These are phyloP conservation scores for Bombus balteatus DNA, from an alignment of 1,140 invertebrate genomes.

Conservation along the genomic window DNA sequence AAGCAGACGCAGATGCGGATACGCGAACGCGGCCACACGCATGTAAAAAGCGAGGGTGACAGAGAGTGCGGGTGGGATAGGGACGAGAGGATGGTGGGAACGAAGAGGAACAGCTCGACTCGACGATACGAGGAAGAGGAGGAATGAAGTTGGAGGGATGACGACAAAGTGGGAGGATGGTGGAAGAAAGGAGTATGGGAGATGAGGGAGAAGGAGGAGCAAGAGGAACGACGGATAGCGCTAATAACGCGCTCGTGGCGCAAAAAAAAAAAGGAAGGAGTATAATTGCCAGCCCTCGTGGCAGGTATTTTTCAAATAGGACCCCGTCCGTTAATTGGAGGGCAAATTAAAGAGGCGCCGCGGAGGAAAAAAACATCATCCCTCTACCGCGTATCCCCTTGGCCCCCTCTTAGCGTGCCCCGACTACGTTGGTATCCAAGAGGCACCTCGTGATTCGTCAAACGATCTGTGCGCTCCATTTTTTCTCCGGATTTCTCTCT, in stretches of 20 bases:
- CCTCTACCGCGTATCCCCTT: slow-evolving; percentile 39
- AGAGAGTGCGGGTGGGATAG: slow-evolving; percentile 9
- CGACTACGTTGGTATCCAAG: slow-evolving; percentile 55
- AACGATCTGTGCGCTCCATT: slow-evolving; percentile 63
- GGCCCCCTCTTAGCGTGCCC: slow-evolving; percentile 49
- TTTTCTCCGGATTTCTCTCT: slow-evolving; percentile 51
- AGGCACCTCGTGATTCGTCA: slow-evolving; percentile 66
- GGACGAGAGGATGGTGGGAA: slow-evolving; percentile 21
- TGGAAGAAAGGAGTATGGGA: background rate
- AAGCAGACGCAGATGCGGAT: slow-evolving; percentile 30
- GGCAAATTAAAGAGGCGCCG: slow-evolving; percentile 74
- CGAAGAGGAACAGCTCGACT: slow-evolving; percentile 33
- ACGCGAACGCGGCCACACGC: slow-evolving; percentile 49
- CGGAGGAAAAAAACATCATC: slow-evolving; percentile 69
- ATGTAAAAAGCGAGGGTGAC: slow-evolving; percentile 50
- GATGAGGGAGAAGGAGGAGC: slow-evolving; percentile 19
- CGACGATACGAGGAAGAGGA: background rate
- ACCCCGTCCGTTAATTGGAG: slow-evolving; percentile 74
- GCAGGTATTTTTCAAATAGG: slow-evolving; percentile 72
- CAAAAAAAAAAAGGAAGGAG: slow-evolving; percentile 69
- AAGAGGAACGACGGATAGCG: slow-evolving; percentile 70
- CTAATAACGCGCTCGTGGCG: slow-evolving; percentile 74
- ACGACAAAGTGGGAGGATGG: background rate
- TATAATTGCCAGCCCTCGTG: slow-evolving; percentile 75
- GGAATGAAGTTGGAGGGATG: background rate